Evolutionary conservation across 2,797 vertebrate genomes (phyloP).

Genomic region (Anas acuta): DNA sequence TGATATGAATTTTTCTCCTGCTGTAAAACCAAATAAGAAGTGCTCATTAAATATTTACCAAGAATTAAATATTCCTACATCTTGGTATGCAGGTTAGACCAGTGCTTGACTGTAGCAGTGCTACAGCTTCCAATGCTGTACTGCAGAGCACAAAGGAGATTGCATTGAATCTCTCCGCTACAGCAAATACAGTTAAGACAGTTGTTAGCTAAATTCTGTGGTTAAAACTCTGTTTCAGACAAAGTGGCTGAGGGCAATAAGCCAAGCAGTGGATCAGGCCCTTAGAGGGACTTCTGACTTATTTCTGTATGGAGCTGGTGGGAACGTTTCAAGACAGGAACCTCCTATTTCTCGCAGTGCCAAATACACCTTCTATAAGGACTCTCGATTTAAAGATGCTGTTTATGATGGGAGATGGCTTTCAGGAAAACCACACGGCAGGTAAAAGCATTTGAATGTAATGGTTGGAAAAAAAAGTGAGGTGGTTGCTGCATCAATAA

Average conservation of each 20-base stretch:
- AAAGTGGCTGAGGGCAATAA: conserved; percentile 95
- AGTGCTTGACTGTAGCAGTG: background rate
- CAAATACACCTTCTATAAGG: conserved; percentile 95
- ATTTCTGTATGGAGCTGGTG: conserved; percentile 63
- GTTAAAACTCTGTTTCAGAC: conserved; percentile 76
- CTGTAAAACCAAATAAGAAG: background rate
- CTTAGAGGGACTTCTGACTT: conserved; percentile 81
- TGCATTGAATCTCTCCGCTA: no score
- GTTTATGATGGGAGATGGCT: conserved; percentile 93
- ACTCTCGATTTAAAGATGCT: conserved; percentile 91
- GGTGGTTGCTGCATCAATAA: background rate
- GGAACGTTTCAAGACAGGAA: conserved; percentile 82
- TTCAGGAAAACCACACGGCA: conserved; percentile 92
- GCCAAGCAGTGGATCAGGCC: conserved; percentile 93
- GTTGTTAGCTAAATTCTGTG: background rate
- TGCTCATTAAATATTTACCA: background rate
- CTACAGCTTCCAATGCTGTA: background rate
- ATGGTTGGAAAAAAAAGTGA: background rate
- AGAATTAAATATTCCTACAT: background rate
- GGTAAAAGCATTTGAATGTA: conserved; percentile 76
- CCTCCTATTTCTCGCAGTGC: conserved; percentile 92
- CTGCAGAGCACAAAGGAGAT: background rate
- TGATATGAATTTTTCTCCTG: background rate
- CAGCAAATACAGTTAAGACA: background rate
- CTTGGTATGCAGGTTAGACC: background rate